Conservation (phyloP, 2,797 vertebrate species). For the Mormyrops attenuatus region DNA sequence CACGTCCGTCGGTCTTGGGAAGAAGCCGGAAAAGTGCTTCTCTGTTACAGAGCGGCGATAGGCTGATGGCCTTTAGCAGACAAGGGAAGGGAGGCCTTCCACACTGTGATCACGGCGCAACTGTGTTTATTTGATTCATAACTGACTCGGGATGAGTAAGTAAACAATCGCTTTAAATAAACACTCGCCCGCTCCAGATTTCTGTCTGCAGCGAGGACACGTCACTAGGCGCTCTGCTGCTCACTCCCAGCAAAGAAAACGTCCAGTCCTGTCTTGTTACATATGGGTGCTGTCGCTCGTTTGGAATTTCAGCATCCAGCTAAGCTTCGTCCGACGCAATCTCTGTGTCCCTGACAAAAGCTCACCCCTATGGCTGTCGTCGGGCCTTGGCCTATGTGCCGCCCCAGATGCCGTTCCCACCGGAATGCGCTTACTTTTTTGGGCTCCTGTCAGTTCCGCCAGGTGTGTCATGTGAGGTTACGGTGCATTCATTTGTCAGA, state of each 20-base stretch:
- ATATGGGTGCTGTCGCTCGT: background rate
- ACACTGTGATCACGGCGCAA: background rate
- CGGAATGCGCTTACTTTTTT: background rate
- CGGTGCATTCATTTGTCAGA: background rate
- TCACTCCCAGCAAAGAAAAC: background rate
- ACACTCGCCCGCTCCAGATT: background rate
- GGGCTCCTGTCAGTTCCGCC: background rate
- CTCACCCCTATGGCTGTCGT: background rate
- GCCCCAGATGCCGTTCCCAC: background rate
- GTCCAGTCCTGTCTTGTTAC: background rate
- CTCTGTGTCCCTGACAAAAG: background rate
- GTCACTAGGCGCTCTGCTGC: background rate
- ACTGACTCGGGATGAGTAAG: background rate
- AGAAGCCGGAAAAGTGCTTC: background rate
- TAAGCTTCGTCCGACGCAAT: background rate
- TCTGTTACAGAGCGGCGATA: background rate
- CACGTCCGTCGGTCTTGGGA: background rate
- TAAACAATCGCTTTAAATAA: background rate
- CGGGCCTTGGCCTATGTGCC: background rate
- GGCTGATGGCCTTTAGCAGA: background rate
- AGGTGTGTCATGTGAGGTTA: background rate
- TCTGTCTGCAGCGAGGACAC: background rate
- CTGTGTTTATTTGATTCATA: conserved; percentile 1
- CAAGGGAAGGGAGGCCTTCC: background rate
- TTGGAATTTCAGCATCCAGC: background rate